Base-by-base conservation (phyloP, 2,113 vertebrate genomes). In the Falcunculus frontatus region DNA sequence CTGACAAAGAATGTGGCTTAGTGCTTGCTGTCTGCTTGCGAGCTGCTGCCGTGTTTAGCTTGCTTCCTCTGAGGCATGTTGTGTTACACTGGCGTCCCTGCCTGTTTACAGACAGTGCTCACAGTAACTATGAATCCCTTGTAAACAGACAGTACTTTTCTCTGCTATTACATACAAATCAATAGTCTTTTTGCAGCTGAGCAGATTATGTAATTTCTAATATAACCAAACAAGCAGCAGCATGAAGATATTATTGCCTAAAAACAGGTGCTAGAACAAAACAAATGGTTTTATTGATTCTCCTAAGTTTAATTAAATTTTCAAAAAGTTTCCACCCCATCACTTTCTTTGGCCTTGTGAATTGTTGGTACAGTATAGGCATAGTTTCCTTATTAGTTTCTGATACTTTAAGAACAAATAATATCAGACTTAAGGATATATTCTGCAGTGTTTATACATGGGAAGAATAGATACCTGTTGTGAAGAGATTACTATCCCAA, bases 221-320 rank as follows among this genome's bases (percentile, higher is more conserved):
- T 72, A 68, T 37, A 87, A 75, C 80, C 62, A 86, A 87, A 67
- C 62, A 87, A 80, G 67, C 52, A 85, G 63, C 33, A 69, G 55
- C 67, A 50, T 77, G 84, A 95, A 72, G 76, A 86, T 83, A 37
- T 19, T 79, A 42, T 33, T 5, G 14, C 76, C 79, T 77, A 80
- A 92, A 90, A 95, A 5, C 46, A 74, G 50, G 59, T 77, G 86
- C 47, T 77, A 46, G 90, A 88, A 86, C 21, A 65, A 88, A 59
- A 84, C 37, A 90, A 97, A 95, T 74, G 46, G 35, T 65, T 96
- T 90, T 89, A 95, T 95, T 89, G 83, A 87, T 95, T 93, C 35
- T 81, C 26, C 22, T 27, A 63, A 63, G 37, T 76, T 93, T 92
- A 92, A 95, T 92, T 89, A 95, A 68, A 88, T 81, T 81, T 90